A percentile compares a stretch with the other conserved stretches of the same genome.
Evolutionary conservation across 2,888 invertebrate species (phyloP).

Genomic region (Limenitis camilla): DNA sequence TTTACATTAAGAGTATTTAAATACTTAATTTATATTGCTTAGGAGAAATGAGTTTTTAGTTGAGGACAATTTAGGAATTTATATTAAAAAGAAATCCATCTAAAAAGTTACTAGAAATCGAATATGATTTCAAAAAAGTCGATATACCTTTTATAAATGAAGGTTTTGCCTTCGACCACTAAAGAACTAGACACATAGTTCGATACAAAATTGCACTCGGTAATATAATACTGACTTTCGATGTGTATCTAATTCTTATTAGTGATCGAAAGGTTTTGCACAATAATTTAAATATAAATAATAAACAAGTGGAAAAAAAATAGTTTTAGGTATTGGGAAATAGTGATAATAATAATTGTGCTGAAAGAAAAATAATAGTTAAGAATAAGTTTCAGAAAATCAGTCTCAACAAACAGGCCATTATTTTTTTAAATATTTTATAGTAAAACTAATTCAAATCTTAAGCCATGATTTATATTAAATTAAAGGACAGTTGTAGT

Average conservation of each 20-base stretch:
- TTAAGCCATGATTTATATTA: conserved; percentile 28
- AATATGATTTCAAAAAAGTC: conserved; percentile 1
- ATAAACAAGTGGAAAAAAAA: not conserved
- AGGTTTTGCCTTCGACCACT: not conserved
- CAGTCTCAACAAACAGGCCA: conserved; percentile 73
- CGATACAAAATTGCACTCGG: not conserved
- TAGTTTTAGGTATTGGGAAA: not conserved
- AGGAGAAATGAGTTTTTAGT: conserved; percentile 15
- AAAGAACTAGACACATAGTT: not conserved
- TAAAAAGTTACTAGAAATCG: not conserved
- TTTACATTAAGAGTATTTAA: conserved; percentile 25
- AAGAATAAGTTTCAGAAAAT: conserved; percentile 69
- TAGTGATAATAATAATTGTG: conserved; percentile 5
- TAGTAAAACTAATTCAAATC: conserved; percentile 37
- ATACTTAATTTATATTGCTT: conserved; percentile 31
- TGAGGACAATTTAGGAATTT: not conserved
- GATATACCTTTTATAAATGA: not conserved
- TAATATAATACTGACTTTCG: not conserved
- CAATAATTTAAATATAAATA: too few relatives aligned
- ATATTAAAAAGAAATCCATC: not conserved
- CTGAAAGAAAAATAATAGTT: conserved; percentile 34
- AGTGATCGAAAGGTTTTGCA: too few relatives aligned
- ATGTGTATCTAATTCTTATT: too few relatives aligned
- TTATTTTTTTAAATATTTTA: conserved; percentile 54
- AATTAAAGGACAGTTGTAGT: not conserved